A percentile compares a stretch with the other conserved stretches of the same genome.
phyloP scores from a whole-genome alignment of 2,797 vertebrate species.

The Lindbergichthys nudifrons region DNA sequence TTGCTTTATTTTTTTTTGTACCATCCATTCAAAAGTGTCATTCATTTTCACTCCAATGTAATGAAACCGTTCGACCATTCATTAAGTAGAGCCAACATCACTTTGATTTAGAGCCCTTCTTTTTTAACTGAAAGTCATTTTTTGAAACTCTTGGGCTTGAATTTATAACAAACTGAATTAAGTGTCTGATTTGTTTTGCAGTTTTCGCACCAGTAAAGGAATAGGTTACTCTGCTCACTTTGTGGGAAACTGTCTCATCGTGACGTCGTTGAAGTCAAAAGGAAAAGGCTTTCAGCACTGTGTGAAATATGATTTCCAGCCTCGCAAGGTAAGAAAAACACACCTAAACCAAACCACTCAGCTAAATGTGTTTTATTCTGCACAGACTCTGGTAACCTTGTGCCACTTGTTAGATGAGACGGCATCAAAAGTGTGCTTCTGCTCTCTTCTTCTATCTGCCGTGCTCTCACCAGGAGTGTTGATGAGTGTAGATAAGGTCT shows the following conservation, averaged over 20 bases:
- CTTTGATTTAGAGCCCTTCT: not conserved
- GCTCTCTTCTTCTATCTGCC: conserved; percentile 27
- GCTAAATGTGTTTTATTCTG: not conserved
- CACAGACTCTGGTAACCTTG: conserved; percentile 2
- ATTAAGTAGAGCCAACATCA: not conserved
- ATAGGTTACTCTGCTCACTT: conserved; percentile 99
- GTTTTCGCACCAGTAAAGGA: conserved; percentile 99
- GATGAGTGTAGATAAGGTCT: conserved; percentile 72
- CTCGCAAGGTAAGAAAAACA: conserved; percentile 90
- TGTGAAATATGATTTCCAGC: conserved; percentile 99
- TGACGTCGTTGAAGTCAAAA: conserved; percentile 98
- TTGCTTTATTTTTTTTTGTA: not conserved
- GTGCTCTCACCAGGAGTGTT: conserved; percentile 47
- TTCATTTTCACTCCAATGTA: not conserved
- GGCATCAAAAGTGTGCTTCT: conserved; percentile 13
- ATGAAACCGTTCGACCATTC: not conserved
- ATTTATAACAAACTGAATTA: conserved; percentile 1
- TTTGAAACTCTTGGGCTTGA: no score
- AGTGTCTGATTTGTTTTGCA: conserved; percentile 64
- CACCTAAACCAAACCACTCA: not conserved
- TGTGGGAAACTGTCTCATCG: conserved; percentile 98
- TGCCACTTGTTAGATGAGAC: conserved; percentile 48
- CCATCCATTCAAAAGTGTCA: not conserved
- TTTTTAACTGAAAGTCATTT: not conserved
- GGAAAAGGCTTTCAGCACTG: conserved; percentile 99